A percentile compares a stretch with the other conserved stretches of the same genome.
These are phyloP conservation scores for Seriola rivoliana DNA, from an alignment of 2,113 vertebrate genomes.

Conservation along the genomic window DNA sequence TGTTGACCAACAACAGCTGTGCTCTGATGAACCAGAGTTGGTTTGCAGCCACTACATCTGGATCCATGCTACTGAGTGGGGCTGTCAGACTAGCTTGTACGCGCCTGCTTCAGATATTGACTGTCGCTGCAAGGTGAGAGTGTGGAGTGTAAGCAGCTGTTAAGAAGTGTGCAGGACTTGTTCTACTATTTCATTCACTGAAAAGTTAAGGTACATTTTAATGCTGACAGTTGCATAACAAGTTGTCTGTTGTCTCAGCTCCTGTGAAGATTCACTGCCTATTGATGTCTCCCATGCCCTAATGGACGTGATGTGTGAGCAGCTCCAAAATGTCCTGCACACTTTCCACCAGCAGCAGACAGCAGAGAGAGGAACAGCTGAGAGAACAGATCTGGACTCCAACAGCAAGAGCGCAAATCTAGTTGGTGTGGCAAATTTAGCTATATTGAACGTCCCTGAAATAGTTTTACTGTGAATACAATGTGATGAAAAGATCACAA, in stretches of 20 bases:
- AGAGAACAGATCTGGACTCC: slow-evolving; percentile 53
- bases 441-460: not conserved
- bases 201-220: too few relatives aligned
- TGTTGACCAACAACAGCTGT: slow-evolving; percentile 84
- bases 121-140: slow-evolving; percentile 84
- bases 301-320: slow-evolving; percentile 88
- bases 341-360: slow-evolving; percentile 81
- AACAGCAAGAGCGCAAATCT: slow-evolving; percentile 53
- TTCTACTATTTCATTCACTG: not conserved
- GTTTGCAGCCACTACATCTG: slow-evolving; percentile 82
- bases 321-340: slow-evolving; percentile 82
- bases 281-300: slow-evolving; percentile 84
- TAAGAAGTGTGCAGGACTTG: not conserved
- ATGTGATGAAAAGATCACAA: not conserved
- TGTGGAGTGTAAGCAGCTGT: not conserved
- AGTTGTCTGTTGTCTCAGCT: slow-evolving; percentile 66
- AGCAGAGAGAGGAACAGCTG: slow-evolving; percentile 65
- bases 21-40: slow-evolving; percentile 84
- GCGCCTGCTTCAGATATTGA: slow-evolving; percentile 86
- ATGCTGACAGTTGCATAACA: not conserved
- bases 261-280: slow-evolving; percentile 83
- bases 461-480: not conserved
- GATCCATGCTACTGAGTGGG: slow-evolving; percentile 77
- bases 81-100: slow-evolving; percentile 83
- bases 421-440: slow-evolving; percentile 69